Base-by-base conservation (phyloP, 1,140 invertebrate genomes). In the Piezodorus guildinii region DNA sequence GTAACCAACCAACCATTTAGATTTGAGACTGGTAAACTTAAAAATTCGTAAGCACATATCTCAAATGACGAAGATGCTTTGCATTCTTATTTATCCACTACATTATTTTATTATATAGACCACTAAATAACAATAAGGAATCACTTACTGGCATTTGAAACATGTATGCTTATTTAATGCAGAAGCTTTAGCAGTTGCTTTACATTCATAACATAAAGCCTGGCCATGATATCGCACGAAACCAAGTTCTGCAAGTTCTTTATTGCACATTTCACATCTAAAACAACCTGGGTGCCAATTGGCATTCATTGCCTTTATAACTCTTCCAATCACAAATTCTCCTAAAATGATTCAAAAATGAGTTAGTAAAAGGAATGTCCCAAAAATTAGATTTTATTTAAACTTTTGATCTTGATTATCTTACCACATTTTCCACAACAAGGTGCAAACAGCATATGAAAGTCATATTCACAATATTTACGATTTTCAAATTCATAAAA, bases 401-500 rank as follows among this genome's bases (percentile, higher is more conserved):
- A 43, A 58, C 65, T 34, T 62, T 62, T 60, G 46, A 16, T 67
- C 10, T 49, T n/a, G 17, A 1, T 17, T 56, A 60, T 77, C 80
- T 80, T 81, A 91, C 90, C 89, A 74, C 97, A 99, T 79, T 94
- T 93, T 70, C 87, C 91, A 78, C 97, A 99, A 72, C 94, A 99
- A 2, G 97, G 97, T 3, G 95, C 94, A 78, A 97, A 98, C 0
- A 98, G 78, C 12, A 98, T 93, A 77, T 99, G 95, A 72, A 99
- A 99, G 75, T 99, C 97, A 77, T 96, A 91, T 79, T 99, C 96
- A 72, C 97, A 99, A 74, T 99, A 99, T 76, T 99, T 99, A 43
- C 96, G 80, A 2, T 94, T 95, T 77, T 99, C 97, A 77, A 98
- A 99, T 79, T 99, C 96, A 76, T 96, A 99, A 74, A 98, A 99